A percentile compares a stretch with the other conserved stretches of the same genome.
Conservation (phyloP, 2,797 vertebrate species). For the Catamblyrhynchus diadema region DNA sequence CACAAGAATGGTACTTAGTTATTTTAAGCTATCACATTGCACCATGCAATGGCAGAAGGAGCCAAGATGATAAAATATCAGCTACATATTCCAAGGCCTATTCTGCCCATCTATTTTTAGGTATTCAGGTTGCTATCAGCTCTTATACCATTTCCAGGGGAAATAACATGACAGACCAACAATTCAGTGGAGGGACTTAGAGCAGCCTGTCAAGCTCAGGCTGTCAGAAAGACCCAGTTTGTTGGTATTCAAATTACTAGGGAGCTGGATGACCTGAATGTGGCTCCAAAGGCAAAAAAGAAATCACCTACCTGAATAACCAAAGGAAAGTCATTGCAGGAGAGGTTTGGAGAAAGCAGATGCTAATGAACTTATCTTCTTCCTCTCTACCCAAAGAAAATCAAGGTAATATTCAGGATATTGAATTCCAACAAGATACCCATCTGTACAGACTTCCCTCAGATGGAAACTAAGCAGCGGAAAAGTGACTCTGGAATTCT, state of each 20-base stretch:
- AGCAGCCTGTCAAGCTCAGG: constrained; percentile 18
- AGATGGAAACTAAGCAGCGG: not conserved
- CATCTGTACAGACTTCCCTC: not conserved
- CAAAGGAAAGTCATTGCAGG: not conserved
- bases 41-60: not conserved
- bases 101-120: constrained; percentile 49
- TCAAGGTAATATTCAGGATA: not conserved
- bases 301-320: not conserved
- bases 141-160: constrained; percentile 2
- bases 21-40: constrained; percentile 29
- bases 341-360: not conserved
- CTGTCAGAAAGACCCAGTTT: constrained; percentile 22
- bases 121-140: not conserved
- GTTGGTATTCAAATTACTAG: constrained; percentile 16
- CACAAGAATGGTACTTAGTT: constrained; percentile 9
- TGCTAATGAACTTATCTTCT: not conserved
- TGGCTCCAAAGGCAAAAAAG: not conserved
- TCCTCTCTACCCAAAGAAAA: not conserved
- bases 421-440: not conserved
- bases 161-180: constrained; percentile 9
- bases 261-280: not conserved
- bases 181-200: not conserved
- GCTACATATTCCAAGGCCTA: not conserved
- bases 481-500: not conserved
- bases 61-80: not conserved